Base-by-base conservation (phyloP, 1,140 invertebrate genomes). In the Drosophila bocqueti region DNA sequence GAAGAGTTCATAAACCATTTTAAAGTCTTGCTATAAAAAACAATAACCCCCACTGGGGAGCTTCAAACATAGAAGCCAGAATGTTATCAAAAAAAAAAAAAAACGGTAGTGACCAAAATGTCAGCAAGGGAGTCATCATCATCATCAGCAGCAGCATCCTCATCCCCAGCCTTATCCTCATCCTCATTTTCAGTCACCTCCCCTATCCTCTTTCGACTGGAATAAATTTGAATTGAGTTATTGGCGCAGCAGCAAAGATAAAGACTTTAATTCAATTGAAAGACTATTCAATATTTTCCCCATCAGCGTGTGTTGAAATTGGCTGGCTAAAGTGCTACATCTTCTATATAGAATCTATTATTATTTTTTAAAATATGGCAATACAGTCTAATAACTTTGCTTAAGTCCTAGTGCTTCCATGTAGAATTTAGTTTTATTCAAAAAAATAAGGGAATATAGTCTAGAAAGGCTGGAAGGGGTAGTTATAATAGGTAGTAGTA, bases 171-270 rank as follows among this genome's bases (percentile, higher is more conserved):
- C 24, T 1, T 21, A 26, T 49, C 8, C 47, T 4, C 47, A 49
- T 47, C n/a, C 13, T 11, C 18, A 57, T 57, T n/a, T 18, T 42
- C 64, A 58, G 36, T 29, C 15, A 45, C 40, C 36, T 58, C 29
- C 40, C 10, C 4, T 18, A 8, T 52, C 38, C 54, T 13, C 38
- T 72, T 31, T 59, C n/a, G 40, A 42, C 43, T 7, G 46, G 29
- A 75, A 73, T 49, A 46, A 40, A 74, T 61, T 74, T 63, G 60
- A 76, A 71, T 71, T 46, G 49, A 46, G 64, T 65, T 52, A 43
- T 50, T 31, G 24, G 9, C 3, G 3, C 50, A 36, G 5, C 43
- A 65, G 13, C 36, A 11, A 67, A 43, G 9, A 40, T 63, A 38
- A 40, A 42, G 31, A 66, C 36, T 50, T 54, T 21, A 63, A 29